A percentile compares a stretch with the other conserved stretches of the same genome.
phyloP scores from a whole-genome alignment of 2,113 vertebrate genomes.

The Electrona antarctica region DNA sequence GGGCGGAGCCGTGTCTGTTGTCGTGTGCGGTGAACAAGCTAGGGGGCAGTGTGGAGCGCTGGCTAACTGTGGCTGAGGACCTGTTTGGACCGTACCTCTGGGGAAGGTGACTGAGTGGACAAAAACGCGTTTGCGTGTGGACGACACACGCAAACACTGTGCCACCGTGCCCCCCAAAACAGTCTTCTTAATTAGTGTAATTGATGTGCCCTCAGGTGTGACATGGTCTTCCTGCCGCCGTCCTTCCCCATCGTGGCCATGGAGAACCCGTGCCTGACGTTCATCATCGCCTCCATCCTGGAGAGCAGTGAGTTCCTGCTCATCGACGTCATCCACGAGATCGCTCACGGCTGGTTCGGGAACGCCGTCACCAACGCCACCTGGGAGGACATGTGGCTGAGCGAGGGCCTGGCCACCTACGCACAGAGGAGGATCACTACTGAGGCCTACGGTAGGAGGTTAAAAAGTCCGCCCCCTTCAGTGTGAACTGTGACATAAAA shows the following conservation, averaged over 20 bases:
- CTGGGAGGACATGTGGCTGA: slow-evolving; percentile 99
- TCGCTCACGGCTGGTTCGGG: slow-evolving; percentile 97
- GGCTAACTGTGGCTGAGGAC: slow-evolving; percentile 89
- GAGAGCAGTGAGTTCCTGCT: slow-evolving; percentile 96
- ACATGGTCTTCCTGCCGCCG: slow-evolving; percentile 96
- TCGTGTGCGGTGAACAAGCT: slow-evolving; percentile 90
- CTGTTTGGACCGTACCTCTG: slow-evolving; percentile 95
- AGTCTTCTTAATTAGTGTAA: not conserved
- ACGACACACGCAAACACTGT: too few relatives aligned
- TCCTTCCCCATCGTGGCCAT: slow-evolving; percentile 98
- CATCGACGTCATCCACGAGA: slow-evolving; percentile 94
- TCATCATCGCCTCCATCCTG: slow-evolving; percentile 97
- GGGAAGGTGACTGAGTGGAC: slow-evolving; percentile 84
- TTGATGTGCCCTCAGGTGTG: slow-evolving; percentile 81
- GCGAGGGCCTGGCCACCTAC: slow-evolving; percentile 94
- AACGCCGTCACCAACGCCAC: slow-evolving; percentile 96
- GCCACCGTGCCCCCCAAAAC: too few relatives aligned
- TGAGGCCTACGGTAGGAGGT: slow-evolving; percentile 84
- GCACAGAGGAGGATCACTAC: slow-evolving; percentile 95
- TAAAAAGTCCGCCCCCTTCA: not conserved
- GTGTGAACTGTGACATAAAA: too few relatives aligned
- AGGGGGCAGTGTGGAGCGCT: slow-evolving; percentile 90
- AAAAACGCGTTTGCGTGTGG: too few relatives aligned
- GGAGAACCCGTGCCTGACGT: slow-evolving; percentile 98
- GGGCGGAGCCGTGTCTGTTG: slow-evolving; percentile 95